Evolutionary conservation across 2,888 invertebrate species (phyloP).

Genomic region (Folsomia manolachei): DNA sequence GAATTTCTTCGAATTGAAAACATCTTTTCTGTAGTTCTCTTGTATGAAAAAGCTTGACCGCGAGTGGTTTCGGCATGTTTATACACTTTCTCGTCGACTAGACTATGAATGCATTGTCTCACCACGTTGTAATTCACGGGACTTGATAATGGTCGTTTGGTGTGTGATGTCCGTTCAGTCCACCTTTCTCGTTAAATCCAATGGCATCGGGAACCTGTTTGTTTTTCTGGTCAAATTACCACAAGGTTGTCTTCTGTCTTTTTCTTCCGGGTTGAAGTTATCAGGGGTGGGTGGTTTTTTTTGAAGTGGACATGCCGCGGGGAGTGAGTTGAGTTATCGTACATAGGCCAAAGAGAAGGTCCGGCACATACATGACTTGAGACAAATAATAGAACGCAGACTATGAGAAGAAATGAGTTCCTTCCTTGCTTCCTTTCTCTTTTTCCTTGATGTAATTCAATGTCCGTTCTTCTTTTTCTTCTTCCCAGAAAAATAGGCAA

Average conservation of each 20-base stretch:
- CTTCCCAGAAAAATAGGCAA: conserved; percentile 4
- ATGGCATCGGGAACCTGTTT: not conserved
- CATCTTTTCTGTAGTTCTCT: too few species aligned
- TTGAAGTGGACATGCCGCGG: not conserved
- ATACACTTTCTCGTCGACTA: too few species aligned
- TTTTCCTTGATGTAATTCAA: conserved; percentile 13
- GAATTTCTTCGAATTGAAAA: too few species aligned
- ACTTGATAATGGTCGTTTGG: not conserved
- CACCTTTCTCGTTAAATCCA: conserved; percentile 13
- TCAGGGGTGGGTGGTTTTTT: not conserved
- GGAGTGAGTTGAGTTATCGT: not conserved
- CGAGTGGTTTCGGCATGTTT: too few species aligned
- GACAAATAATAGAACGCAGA: conserved; percentile 17
- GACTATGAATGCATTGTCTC: too few species aligned
- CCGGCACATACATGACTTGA: not conserved
- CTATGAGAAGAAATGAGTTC: conserved; percentile 14
- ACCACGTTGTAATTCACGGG: too few species aligned
- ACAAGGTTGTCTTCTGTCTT: conserved; percentile 16
- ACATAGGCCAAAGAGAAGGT: not conserved
- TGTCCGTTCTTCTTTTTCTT: not conserved
- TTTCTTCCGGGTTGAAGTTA: not conserved
- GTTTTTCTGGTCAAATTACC: conserved; percentile 13
- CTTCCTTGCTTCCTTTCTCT: conserved; percentile 17
- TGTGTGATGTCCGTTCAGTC: not conserved
- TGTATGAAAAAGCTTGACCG: too few species aligned